phyloP scores from a whole-genome alignment of 2,797 vertebrate species.

The Aphelocoma californica region DNA sequence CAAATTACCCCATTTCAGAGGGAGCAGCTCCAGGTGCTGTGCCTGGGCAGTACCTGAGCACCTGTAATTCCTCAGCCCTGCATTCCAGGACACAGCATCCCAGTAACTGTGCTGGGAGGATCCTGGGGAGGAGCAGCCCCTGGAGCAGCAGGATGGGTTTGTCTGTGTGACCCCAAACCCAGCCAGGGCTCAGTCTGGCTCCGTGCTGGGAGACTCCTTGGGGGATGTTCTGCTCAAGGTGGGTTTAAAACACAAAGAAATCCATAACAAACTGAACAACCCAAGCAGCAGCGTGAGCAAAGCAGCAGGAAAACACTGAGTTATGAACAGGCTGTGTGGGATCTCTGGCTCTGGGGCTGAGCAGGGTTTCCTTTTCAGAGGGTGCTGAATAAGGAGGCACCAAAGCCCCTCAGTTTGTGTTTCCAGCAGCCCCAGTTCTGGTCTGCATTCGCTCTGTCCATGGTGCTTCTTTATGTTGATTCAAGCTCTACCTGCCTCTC shows the following conservation, averaged over 20 bases:
- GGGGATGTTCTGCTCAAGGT: neutral
- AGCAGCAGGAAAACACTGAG: neutral
- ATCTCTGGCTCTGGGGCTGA: neutral
- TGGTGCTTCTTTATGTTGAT: too few species aligned
- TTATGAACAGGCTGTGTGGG: fast-evolving
- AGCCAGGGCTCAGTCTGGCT: neutral
- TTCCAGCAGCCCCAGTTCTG: neutral
- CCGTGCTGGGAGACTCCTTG: fast-evolving
- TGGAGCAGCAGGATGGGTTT: neutral
- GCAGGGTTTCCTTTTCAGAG: neutral
- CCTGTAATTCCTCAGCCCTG: neutral
- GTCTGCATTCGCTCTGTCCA: neutral
- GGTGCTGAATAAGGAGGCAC: neutral
- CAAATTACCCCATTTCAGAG: fast-evolving
- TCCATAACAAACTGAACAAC: neutral
- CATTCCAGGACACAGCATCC: too few species aligned
- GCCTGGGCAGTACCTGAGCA: neutral
- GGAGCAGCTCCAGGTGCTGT: neutral
- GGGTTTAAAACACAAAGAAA: neutral
- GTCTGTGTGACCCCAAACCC: neutral
- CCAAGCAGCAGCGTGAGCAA: neutral
- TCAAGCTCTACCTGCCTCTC: neutral
- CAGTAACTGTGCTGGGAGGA: neutral
- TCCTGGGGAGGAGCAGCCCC: too few species aligned
- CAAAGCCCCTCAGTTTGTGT: neutral